Evolutionary conservation across 1,140 invertebrate species (phyloP), one percentile per base, ranked within the genome.

Genomic region (Chymomyza costata): DNA sequence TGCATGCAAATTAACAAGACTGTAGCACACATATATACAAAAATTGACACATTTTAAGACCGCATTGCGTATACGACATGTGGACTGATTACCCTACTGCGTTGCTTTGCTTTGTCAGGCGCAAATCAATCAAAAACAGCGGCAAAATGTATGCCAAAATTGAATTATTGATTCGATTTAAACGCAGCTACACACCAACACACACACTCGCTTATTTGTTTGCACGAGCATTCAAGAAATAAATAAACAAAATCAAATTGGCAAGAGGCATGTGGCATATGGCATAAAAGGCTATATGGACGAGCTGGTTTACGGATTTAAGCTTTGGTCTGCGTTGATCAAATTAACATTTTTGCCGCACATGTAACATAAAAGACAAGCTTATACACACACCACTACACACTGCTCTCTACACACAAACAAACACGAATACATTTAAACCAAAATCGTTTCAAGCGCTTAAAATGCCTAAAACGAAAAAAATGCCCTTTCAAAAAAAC

Each of bases 61-160:
- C 32, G 51, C 50, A 50, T 56, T 56, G 46, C 58, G 35, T 25
- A 61, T 48, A 60, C 57, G 51, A 38, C 51, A 28, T 45, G n/a
- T 48, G 6, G 6, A 47, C 11, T 37, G 49, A n/a, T n/a, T 15
- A 14, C 34, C 46, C 32, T 5, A 13, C 14, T 15, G 18, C 18
- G 45, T 6, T 28, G 45, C 32, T n/a, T 40, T 59, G 56, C 56
- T 46, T 11, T 57, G 40, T 50, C 5, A 10, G 25, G 55, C 44
- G 51, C 60, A 48, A 70, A 76, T 76, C 71, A 70, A 76, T 78
- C 70, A 78, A 76, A 76, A 76, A 76, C 69, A 76, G 63, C 56
- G 25, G 70, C 50, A 53, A 38, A 54, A 64, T n/a, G 56, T 67
- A 67, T 73, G 51, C 54, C 67, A 54, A 67, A 78, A 78, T 78